Percentiles rank a stretch among this genome's conserved stretches.
Conservation (phyloP, 1,140 invertebrate genomes). For the Sarcophaga peregrina region DNA sequence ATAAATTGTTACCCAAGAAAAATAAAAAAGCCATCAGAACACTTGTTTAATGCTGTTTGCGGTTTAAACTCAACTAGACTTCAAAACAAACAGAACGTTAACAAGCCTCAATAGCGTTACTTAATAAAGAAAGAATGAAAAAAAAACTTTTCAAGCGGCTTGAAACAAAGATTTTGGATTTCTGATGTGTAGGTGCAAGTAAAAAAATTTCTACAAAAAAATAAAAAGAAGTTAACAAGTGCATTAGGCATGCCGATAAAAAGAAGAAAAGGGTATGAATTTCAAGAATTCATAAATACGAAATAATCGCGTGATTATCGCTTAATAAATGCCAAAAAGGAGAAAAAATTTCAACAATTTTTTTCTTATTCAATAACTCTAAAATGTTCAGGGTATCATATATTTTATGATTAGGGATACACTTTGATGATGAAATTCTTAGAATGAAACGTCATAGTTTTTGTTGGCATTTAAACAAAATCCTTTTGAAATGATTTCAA, state of each 20-base stretch:
- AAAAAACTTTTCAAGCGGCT: neutral
- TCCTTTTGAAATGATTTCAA: slow-evolving; percentile 29
- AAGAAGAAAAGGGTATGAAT: slow-evolving; percentile 19
- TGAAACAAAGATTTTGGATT: neutral
- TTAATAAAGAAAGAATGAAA: neutral
- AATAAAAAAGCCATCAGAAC: neutral
- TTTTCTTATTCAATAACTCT: neutral
- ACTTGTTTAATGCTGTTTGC: slow-evolving; percentile 9
- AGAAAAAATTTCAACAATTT: neutral
- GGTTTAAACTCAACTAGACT: slow-evolving; percentile 12
- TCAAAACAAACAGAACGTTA: slow-evolving; percentile 2
- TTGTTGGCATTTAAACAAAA: neutral
- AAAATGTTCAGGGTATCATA: no score
- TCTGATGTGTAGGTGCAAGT: slow-evolving; percentile 8
- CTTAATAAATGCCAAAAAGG: slow-evolving; percentile 37
- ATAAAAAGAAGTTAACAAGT: neutral
- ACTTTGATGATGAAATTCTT: neutral
- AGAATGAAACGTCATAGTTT: slow-evolving; percentile 32
- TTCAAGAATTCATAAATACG: slow-evolving; percentile 40
- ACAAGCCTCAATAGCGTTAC: neutral
- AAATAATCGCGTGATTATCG: slow-evolving; percentile 42
- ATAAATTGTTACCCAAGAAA: neutral
- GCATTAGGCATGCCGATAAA: neutral
- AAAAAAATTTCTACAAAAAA: neutral
- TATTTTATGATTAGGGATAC: slow-evolving; percentile 28